phyloP scores from a whole-genome alignment of 2,888 invertebrate species.

The Bibio marci region DNA sequence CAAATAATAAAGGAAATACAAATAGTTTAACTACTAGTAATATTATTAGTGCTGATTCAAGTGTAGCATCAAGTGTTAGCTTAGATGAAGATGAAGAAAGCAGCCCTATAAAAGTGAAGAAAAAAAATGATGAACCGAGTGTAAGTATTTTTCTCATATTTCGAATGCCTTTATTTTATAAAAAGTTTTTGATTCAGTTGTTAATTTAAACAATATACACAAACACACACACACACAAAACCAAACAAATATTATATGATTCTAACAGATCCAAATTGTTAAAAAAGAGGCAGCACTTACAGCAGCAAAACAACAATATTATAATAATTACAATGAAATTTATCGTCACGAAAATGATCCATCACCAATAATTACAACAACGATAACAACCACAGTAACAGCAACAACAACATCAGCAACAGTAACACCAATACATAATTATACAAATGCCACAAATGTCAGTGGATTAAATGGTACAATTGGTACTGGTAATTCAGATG shows the following conservation, averaged over 20 bases:
- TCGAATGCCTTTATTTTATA: too few relatives aligned
- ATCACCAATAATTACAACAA: conserved; percentile 4
- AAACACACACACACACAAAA: too few relatives aligned
- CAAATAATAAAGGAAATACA: conserved; percentile 27
- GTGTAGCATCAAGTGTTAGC: conserved; percentile 30
- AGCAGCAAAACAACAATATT: conserved; percentile 25
- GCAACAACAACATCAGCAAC: conserved; percentile 3
- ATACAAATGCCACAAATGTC: too few relatives aligned
- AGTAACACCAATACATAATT: conserved; percentile 1
- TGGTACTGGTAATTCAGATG: neutral
- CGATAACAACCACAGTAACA: neutral
- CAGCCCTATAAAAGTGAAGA: conserved; percentile 27
- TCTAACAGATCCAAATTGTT: conserved; percentile 18
- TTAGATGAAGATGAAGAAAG: conserved; percentile 28
- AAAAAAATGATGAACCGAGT: conserved; percentile 25
- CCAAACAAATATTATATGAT: too few relatives aligned
- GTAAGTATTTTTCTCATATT: conserved; percentile 13
- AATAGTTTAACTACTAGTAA: conserved; percentile 21
- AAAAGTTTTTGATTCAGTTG: too few relatives aligned
- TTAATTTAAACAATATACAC: too few relatives aligned
- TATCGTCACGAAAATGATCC: conserved; percentile 11
- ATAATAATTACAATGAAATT: conserved; percentile 14
- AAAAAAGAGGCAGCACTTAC: conserved; percentile 29
- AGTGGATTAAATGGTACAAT: neutral
- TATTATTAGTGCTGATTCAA: conserved; percentile 35